Evolutionary conservation across 1,140 invertebrate species (phyloP).

Genomic region (Hypsibius dujardini): DNA sequence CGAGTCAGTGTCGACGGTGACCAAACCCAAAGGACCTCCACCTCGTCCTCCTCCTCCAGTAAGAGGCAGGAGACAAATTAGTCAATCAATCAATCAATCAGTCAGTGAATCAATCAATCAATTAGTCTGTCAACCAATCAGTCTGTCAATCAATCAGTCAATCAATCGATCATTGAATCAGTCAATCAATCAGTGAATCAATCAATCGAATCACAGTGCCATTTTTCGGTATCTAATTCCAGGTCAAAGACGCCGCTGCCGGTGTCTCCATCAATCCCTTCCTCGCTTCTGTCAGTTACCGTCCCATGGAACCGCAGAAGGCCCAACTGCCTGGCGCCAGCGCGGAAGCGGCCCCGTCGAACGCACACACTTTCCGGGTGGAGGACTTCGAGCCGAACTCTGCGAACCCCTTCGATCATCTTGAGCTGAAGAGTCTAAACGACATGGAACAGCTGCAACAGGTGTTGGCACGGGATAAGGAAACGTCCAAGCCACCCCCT

Average conservation of each 20-base stretch:
- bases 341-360: too few relatives aligned
- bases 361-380: constrained; percentile 37
- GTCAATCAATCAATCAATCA: too few relatives aligned
- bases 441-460: constrained; percentile 67
- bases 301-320: constrained; percentile 1
- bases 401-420: constrained; percentile 71
- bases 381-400: constrained; percentile 71
- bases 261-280: neutral
- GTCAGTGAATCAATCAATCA: too few relatives aligned
- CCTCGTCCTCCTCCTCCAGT: too few relatives aligned
- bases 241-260: neutral
- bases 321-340: neutral
- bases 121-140: too few relatives aligned
- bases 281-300: constrained; percentile 9
- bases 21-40: too few relatives aligned
- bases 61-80: too few relatives aligned
- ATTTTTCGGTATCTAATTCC: neutral
- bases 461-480: constrained; percentile 32
- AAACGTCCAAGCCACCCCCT: too few relatives aligned
- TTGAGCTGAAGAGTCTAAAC: constrained; percentile 72
- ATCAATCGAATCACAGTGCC: neutral
- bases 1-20: too few relatives aligned
- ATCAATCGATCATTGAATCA: too few relatives aligned
- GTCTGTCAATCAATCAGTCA: too few relatives aligned
- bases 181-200: too few relatives aligned